Evolutionary conservation across 2,797 vertebrate genomes (phyloP).

Genomic region (Myotis findleyi): DNA sequence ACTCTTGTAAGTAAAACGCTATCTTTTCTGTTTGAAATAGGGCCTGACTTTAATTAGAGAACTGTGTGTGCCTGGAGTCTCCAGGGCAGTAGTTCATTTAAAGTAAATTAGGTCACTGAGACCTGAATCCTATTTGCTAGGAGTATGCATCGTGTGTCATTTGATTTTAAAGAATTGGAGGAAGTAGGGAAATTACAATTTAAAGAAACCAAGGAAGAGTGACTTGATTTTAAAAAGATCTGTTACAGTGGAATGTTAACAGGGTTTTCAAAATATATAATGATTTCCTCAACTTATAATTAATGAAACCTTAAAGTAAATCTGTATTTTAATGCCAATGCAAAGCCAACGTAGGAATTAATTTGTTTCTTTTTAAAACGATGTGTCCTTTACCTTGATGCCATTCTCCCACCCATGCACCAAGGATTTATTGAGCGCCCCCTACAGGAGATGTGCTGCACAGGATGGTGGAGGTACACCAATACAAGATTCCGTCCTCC

Average conservation of each 20-base stretch:
- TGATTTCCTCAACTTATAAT: not conserved
- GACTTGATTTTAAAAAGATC: not conserved
- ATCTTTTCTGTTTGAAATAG: constrained; percentile 46
- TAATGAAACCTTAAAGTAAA: not conserved
- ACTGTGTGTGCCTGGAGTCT: not conserved
- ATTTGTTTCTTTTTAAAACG: not conserved
- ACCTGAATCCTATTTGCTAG: not conserved
- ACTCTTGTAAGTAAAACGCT: constrained; percentile 21
- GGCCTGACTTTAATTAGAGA: constrained; percentile 56
- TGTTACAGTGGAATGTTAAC: not conserved
- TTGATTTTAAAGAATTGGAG: not conserved
- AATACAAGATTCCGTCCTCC: not conserved
- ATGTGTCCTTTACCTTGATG: not conserved
- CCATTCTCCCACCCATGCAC: no score
- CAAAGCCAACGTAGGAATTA: not conserved
- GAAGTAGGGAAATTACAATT: not conserved
- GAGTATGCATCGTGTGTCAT: not conserved
- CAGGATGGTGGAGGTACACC: fast-evolving
- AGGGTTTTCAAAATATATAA: not conserved
- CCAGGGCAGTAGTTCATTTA: not conserved
- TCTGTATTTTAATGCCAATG: not conserved
- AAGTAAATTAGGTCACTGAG: constrained; percentile 51
- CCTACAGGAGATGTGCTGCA: not conserved
- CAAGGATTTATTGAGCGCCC: not conserved
- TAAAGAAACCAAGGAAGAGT: not conserved